A percentile compares a stretch with the other conserved stretches of the same genome.
Evolutionary conservation across 2,113 vertebrate genomes (phyloP).

Genomic region (Neopipo cinnamomea): DNA sequence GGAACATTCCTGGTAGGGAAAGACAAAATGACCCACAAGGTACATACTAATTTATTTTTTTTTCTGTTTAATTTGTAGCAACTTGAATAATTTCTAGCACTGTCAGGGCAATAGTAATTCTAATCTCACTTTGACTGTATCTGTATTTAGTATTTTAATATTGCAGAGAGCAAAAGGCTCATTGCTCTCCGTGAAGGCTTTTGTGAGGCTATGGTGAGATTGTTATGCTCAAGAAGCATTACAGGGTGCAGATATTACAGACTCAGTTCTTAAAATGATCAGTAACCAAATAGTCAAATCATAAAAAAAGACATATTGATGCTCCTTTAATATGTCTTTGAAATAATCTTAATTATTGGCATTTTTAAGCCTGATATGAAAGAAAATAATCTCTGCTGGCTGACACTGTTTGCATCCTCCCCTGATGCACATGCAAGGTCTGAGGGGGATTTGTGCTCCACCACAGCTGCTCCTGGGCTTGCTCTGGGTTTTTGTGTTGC

Average conservation of each 20-base stretch:
- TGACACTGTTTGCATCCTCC: not conserved
- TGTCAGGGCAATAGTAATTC: not conserved
- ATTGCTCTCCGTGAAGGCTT: not conserved
- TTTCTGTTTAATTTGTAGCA: not conserved
- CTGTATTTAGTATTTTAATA: not conserved
- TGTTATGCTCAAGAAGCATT: not conserved
- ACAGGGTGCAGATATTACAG: not conserved
- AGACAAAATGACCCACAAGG: not conserved
- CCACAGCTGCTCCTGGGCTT: not conserved
- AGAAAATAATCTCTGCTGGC: not conserved
- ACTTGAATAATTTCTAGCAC: not conserved
- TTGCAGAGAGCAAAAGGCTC: not conserved
- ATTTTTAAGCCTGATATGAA: not conserved
- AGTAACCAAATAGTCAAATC: not conserved
- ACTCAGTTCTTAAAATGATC: not conserved
- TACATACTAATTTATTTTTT: not conserved
- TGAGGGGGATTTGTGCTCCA: not conserved
- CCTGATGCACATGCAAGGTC: not conserved
- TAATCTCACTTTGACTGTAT: not conserved
- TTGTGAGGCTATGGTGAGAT: not conserved
- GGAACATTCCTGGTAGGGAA: not conserved
- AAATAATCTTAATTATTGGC: not conserved
- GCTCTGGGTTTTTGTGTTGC: not conserved
- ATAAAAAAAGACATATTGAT: not conserved
- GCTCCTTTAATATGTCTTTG: not conserved